Conservation (phyloP, 2,888 invertebrate species). For the Sphaeridia pumilis region DNA sequence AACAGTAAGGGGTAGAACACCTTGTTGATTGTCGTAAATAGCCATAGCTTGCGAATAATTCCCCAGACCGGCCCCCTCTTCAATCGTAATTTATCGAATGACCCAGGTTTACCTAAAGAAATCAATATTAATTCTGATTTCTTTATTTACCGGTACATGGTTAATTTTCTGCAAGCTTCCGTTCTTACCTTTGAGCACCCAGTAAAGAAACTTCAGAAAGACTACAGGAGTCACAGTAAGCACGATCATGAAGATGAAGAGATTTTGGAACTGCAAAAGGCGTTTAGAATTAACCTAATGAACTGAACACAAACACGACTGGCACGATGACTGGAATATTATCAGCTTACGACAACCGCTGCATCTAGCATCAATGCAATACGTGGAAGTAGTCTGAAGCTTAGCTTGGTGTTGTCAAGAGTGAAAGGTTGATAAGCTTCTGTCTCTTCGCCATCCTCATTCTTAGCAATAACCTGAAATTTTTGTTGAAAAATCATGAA, state of each 20-base stretch:
- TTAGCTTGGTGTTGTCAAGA: slow-evolving; percentile 56
- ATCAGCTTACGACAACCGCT: slow-evolving; percentile 55
- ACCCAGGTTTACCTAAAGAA: background rate
- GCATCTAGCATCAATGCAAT: slow-evolving; percentile 66
- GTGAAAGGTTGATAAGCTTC: slow-evolving; percentile 60
- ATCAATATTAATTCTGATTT: background rate
- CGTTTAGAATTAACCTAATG: too few species aligned
- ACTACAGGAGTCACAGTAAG: too few species aligned
- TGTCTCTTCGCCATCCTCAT: slow-evolving; percentile 34
- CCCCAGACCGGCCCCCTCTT: background rate
- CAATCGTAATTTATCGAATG: background rate
- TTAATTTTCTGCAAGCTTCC: background rate
- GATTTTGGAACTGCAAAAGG: too few species aligned
- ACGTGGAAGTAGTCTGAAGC: slow-evolving; percentile 56
- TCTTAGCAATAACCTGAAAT: slow-evolving; percentile 33
- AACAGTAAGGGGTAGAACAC: slow-evolving; percentile 61
- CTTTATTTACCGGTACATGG: background rate
- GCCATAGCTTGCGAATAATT: slow-evolving; percentile 54
- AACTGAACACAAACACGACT: too few species aligned
- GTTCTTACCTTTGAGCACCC: background rate
- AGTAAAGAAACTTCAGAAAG: too few species aligned
- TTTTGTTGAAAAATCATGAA: slow-evolving; percentile 36
- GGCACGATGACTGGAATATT: too few species aligned
- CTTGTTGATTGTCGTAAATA: slow-evolving; percentile 59
- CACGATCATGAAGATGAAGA: too few species aligned